A percentile compares a stretch with the other conserved stretches of the same genome.
These are phyloP conservation scores for Drosophila multiciliata DNA, from an alignment of 2,888 invertebrate genomes.

Conservation along the genomic window DNA sequence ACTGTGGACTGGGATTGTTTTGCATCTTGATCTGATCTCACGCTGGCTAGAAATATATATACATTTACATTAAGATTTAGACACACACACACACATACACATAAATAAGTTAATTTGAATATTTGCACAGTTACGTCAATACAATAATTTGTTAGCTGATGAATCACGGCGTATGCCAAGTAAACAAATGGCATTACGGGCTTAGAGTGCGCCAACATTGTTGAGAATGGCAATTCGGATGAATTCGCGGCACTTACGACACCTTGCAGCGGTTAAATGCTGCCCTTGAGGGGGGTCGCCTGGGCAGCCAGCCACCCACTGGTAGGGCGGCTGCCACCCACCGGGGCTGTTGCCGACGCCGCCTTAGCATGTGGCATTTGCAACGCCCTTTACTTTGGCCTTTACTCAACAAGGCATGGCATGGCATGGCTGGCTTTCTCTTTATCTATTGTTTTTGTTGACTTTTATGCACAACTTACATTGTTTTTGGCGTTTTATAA, in stretches of 20 bases:
- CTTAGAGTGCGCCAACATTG: constrained; percentile 40
- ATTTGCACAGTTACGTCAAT: constrained; percentile 56
- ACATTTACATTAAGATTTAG: not conserved
- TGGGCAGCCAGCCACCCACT: constrained; percentile 49
- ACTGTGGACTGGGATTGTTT: constrained; percentile 84
- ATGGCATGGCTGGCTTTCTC: constrained; percentile 5
- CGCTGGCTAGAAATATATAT: constrained; percentile 32
- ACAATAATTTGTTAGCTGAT: constrained; percentile 29
- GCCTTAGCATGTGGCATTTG: constrained; percentile 59
- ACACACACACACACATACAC: constrained; percentile 5
- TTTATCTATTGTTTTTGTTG: not conserved
- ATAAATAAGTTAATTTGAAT: constrained; percentile 21
- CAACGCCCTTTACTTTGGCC: constrained; percentile 51
- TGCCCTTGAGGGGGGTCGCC: constrained; percentile 71
- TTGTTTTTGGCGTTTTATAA: constrained; percentile 35
- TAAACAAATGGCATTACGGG: constrained; percentile 29
- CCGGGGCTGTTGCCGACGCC: constrained; percentile 20
- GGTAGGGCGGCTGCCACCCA: constrained; percentile 56
- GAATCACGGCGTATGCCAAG: constrained; percentile 54
- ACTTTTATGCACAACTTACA: constrained; percentile 38
- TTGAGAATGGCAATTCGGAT: constrained; percentile 28
- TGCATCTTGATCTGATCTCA: constrained; percentile 72
- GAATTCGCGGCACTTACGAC: constrained; percentile 67
- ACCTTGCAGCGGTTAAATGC: constrained; percentile 47
- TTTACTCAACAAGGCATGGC: constrained; percentile 10